Percentiles rank a stretch among this genome's conserved stretches.
These are phyloP conservation scores for Conus canariensis DNA, from an alignment of 2,888 invertebrate species.

Conservation along the genomic window DNA sequence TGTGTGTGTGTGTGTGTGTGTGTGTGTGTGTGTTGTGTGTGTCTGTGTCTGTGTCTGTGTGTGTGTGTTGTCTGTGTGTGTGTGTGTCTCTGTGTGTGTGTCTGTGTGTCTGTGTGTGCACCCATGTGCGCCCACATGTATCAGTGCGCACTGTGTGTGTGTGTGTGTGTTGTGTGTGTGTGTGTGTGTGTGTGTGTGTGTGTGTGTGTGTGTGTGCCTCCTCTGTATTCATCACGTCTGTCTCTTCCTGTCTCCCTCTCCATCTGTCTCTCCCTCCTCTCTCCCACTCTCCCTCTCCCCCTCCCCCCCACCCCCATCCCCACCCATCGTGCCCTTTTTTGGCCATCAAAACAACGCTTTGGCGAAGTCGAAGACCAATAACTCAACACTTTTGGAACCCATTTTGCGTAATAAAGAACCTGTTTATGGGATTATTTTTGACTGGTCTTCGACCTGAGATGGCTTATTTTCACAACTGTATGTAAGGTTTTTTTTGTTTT, in stretches of 20 bases:
- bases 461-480: too few relatives aligned
- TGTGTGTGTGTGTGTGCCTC: not conserved
- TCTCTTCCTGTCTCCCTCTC: not conserved
- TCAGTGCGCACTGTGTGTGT: too few relatives aligned
- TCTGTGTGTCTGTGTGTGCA: not conserved
- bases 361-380: too few relatives aligned
- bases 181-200: not conserved
- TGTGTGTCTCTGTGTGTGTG: not conserved
- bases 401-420: too few relatives aligned
- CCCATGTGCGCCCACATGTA: not conserved
- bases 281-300: not conserved
- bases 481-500: too few relatives aligned
- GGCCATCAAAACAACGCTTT: too few relatives aligned
- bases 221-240: not conserved
- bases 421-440: too few relatives aligned
- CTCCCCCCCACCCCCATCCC: not conserved
- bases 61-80: not conserved
- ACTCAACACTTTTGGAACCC: too few relatives aligned
- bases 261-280: not conserved
- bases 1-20: too few relatives aligned
- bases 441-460: too few relatives aligned
- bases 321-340: not conserved
- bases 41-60: too few relatives aligned
- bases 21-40: too few relatives aligned
- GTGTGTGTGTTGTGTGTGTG: not conserved